Base-by-base conservation (phyloP, 1,140 invertebrate species). In the Drosophila pandora region DNA sequence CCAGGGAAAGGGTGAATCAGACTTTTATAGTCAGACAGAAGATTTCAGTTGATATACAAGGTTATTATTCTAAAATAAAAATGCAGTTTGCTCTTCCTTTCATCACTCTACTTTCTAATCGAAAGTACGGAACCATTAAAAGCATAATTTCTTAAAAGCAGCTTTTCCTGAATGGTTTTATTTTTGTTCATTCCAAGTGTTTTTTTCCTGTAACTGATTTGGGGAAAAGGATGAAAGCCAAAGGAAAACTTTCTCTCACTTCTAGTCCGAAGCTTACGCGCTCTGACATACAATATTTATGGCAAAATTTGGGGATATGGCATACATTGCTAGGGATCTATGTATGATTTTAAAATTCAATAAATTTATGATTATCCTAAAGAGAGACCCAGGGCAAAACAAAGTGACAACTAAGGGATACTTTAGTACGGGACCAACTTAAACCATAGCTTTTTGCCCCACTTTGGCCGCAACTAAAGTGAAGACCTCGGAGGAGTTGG, bases 301-400 rank as follows among this genome's bases (percentile, higher is more conserved):
- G 62, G 39, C 23, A 32, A 37, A 58, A 60, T 48, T 62, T 74
- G 17, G 17, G 17, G 17, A 17, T 17, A 17, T 17, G 52, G 57
- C 75, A 67, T 59, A 76, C 47, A 56, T 47, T 30, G 64, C 52
- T 77, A 49, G 55, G 61, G 52, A 45, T 61, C 52, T 52, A 56
- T 61, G 47, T 34, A 28, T 48, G 62, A 70, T 68, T 87, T 83
- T 76, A 88, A 88, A 87, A 88, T 89, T 79, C 83, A 87, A 87
- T 88, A 87, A 88, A 88, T 89, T 79, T 87, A 88, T 89, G 83
- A 87, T 88, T 83, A 79, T 88, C 54, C 50, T 21, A 55, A 63
- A 67, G 65, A 53, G 48, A 59, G 43, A 43, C 22, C 52, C 48
- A 52, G 45, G 61, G 58, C 23, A 70, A 69, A 60, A 61, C 41